Percentiles rank a stretch among this genome's conserved stretches.
Conservation (phyloP, 2,113 vertebrate species). For the Cavia porcellus region DNA sequence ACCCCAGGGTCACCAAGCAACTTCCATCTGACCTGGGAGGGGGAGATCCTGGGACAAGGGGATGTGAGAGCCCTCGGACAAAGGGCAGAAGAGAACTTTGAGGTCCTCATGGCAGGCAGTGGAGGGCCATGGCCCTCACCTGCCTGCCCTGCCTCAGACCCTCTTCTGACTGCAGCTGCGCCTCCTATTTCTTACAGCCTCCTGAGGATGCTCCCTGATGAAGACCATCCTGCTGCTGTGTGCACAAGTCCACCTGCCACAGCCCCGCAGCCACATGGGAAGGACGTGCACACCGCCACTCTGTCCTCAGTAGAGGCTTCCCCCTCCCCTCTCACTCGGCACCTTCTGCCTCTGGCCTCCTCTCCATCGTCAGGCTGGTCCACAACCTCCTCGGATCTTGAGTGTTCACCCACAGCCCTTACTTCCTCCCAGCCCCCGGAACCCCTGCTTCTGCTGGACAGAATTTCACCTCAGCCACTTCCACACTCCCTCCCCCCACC, state of each 20-base stretch:
- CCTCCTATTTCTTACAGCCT: not conserved
- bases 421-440: not conserved
- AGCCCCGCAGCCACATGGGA: not conserved
- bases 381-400: not conserved
- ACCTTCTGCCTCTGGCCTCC: not conserved
- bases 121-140: not conserved
- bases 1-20: not conserved
- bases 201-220: not conserved
- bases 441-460: no score
- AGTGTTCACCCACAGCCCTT: not conserved
- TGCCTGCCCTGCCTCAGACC: not conserved
- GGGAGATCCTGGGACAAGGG: not conserved
- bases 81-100: not conserved
- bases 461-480: no score
- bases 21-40: not conserved
- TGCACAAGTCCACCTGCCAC: not conserved
- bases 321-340: not conserved
- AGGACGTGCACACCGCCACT: not conserved
- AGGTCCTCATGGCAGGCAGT: not conserved
- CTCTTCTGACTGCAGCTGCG: not conserved
- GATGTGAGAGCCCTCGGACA: not conserved
- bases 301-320: not conserved
- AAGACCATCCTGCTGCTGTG: not conserved
- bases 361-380: not conserved
- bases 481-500: not conserved